Base-by-base conservation (phyloP, 2,888 invertebrate species). In the Toxonevra muliebris region DNA sequence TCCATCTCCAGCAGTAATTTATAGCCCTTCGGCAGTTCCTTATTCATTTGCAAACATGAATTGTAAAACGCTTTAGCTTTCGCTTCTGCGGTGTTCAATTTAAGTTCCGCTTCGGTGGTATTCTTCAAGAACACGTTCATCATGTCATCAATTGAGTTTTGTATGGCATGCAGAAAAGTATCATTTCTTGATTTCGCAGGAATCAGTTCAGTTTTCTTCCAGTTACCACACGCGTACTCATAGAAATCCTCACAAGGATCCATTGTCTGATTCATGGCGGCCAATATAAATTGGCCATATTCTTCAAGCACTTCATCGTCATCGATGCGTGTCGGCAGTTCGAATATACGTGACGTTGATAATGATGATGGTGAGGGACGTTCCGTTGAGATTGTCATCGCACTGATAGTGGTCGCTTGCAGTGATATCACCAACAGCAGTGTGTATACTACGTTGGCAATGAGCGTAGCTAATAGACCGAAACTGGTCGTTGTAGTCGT, bases 231-330 rank as follows among this genome's bases (percentile, higher is more conserved):
- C 1, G 83, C 79, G 59, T 74, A 82, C 13, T 81, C 79, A 59
- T 80, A 82, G 66, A 82, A 82, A 69, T 82, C 81, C 75, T 82
- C 83, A 52, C 82, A 82, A 8, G 82, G 82, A 75, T 79, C 75
- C 1, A 81, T 70, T 19, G 76, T 74, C 12, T 70, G 75, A 60
- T 83, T 82, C 80, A 82, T 83, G 8, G 71, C 76, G 61, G 78
- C 75, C 19, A 77, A 13, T 74, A 83, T 77, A 40, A 83, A 78
- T 2, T 73, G 70, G 0, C 76, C 78, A 67, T 80, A 77, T 9
- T 80, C 76, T 3, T 76, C 75, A 15, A 82, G 68, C 40, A 82
- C 63, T n/a, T 80, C 82, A 59, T 77, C 76, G 19, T 75, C 76
- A 30, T 72, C 73, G 12, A 71, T 71, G n/a, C 62, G 55, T 12